Conservation (phyloP, 1,140 invertebrate genomes). For the Diprion similis region DNA sequence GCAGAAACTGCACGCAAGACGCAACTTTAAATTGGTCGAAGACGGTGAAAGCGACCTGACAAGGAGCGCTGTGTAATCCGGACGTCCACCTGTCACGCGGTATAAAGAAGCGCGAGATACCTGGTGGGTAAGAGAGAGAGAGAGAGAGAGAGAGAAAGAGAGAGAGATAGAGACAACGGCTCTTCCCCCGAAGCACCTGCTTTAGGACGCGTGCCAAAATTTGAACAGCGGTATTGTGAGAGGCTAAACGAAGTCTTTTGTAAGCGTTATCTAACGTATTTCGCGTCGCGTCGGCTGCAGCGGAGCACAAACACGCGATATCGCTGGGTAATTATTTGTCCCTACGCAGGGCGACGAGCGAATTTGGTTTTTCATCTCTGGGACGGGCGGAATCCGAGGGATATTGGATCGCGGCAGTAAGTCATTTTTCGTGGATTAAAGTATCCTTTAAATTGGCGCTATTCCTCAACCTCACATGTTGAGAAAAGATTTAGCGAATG, state of each 20-base stretch:
- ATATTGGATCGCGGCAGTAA: neutral
- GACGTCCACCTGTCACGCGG: slow-evolving; percentile 1
- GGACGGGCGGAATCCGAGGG: neutral
- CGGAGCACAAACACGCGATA: neutral
- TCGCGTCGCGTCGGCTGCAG: neutral
- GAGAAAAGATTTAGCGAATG: neutral
- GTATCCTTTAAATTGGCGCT: slow-evolving; percentile 5
- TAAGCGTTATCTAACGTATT: neutral
- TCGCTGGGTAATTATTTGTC: slow-evolving; percentile 2
- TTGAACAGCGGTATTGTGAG: neutral
- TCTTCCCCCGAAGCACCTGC: neutral
- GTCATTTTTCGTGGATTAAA: neutral
- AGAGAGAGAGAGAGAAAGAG: neutral
- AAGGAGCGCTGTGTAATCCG: neutral
- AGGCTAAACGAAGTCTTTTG: neutral
- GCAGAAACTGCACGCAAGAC: neutral
- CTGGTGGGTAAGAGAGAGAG: neutral
- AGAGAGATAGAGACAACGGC: neutral
- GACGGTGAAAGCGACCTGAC: neutral
- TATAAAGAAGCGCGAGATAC: neutral
- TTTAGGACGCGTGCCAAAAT: slow-evolving; percentile 7
- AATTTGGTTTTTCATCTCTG: neutral
- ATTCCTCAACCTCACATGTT: neutral
- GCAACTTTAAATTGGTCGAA: slow-evolving; percentile 1
- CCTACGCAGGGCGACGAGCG: neutral